A percentile compares a stretch with the other conserved stretches of the same genome.
These are phyloP conservation scores for Sylvia atricapilla DNA, from an alignment of 2,113 vertebrate species.

Conservation along the genomic window DNA sequence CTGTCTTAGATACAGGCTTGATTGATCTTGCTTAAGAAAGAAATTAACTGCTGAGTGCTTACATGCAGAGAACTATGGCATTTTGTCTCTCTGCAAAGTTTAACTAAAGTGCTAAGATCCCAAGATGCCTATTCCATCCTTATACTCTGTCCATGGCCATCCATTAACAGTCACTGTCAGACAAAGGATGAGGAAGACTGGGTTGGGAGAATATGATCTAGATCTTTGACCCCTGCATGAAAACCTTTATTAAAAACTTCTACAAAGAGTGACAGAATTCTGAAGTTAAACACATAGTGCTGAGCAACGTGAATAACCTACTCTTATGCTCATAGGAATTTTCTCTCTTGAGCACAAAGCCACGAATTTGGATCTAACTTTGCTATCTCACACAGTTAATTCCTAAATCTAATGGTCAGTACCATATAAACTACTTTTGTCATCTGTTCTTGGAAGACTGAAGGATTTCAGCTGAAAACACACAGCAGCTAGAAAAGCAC, in stretches of 20 bases:
- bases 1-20: background rate
- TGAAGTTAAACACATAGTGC: background rate
- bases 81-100: background rate
- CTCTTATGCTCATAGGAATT: background rate
- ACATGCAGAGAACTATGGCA: background rate
- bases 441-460: background rate
- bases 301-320: background rate
- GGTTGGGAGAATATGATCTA: background rate
- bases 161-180: fast-evolving
- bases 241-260: background rate
- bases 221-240: background rate
- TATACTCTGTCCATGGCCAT: background rate
- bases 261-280: background rate
- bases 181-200: background rate
- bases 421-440: background rate
- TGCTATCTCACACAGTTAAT: background rate
- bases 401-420: background rate
- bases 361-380: background rate
- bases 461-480: background rate
- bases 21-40: background rate
- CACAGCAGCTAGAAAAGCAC: background rate
- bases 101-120: background rate
- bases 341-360: background rate
- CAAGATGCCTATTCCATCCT: background rate
- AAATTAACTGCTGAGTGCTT: background rate